These are phyloP conservation scores for Phocoena phocoena DNA, from an alignment of 2,113 vertebrate genomes.

Conservation along the genomic window DNA sequence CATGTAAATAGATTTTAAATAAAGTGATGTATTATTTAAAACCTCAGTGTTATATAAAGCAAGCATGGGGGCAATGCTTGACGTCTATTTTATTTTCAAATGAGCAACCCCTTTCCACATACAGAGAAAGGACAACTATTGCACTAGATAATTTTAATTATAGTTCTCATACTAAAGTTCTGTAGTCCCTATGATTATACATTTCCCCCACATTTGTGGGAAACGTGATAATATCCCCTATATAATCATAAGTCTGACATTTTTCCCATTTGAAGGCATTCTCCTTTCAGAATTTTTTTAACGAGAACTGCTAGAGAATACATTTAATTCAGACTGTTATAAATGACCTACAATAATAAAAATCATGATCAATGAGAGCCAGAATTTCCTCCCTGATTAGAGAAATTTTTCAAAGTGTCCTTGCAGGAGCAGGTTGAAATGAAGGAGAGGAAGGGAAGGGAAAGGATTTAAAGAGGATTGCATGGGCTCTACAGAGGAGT, in stretches of 20 bases:
- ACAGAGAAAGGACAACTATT: constrained; percentile 42
- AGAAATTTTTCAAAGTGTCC: constrained; percentile 38
- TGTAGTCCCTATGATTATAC: constrained; percentile 44
- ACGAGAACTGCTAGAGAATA: constrained; percentile 54
- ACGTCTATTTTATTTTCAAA: constrained; percentile 75
- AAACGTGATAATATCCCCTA: constrained; percentile 49
- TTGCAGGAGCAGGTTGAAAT: constrained; percentile 19
- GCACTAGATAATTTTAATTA: constrained; percentile 68
- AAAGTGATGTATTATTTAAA: constrained; percentile 81
- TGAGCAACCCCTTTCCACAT: constrained; percentile 51
- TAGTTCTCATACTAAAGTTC: constrained; percentile 56
- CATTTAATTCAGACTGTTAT: constrained; percentile 55
- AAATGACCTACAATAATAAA: constrained; percentile 69
- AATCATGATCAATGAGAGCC: constrained; percentile 54
- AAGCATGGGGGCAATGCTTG: constrained; percentile 66
- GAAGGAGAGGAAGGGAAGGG: background rate
- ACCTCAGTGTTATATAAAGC: constrained; percentile 70
- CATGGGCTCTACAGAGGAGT: background rate
- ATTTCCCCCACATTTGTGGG: constrained; percentile 55
- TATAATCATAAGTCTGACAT: constrained; percentile 55
- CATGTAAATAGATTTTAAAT: constrained; percentile 81
- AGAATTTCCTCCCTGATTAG: constrained; percentile 30
- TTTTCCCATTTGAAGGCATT: constrained; percentile 57
- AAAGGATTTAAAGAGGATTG: background rate
- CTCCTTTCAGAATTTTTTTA: constrained; percentile 50